Evolutionary conservation across 2,888 invertebrate genomes (phyloP), one percentile per base, ranked within the genome.

Genomic region (Eupithecia vulgata): DNA sequence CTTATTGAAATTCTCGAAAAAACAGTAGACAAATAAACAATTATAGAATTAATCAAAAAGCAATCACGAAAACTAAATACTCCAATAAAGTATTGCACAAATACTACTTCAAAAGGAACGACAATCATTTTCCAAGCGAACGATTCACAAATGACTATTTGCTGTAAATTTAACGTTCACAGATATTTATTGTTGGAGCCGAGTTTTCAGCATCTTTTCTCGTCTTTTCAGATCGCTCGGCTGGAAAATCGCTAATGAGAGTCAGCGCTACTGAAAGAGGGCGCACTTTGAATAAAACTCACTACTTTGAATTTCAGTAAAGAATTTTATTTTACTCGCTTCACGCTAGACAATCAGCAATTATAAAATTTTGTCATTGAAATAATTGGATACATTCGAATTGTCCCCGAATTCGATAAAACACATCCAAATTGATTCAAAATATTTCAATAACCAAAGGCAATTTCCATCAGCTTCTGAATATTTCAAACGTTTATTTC

Each of bases 171-270:
- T 81, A 78, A 83, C 80, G 74, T 80, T 81, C 73, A 78, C 79
- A 78, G 80, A 77, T 81, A 81, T 87, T 84, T 84, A 84, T 84
- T 84, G 81, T 81, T 80, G 81, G 81, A 83, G 79, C 79, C 80
- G 81, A 83, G 80, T 84, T 84, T 81, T 82, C 84, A 83, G 79
- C 85, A 81, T 80, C 81, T 83, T 83, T 83, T 79, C 74, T 80
- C 81, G 80, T 84, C 82, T 87, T 88, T 84, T 85, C 79, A 75
- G 84, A 73, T 83, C 84, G 79, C 82, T 88, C 85, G 81, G 80
- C 80, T 86, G 89, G 87, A 91, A 91, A 91, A 91, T 91, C 90
- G 89, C 86, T 90, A 92, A 92, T 91, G 91, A 91, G 87, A 84
- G 85, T 81, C 87, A 89, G 85, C 85, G 85, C 83, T 84, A 82